A percentile compares a stretch with the other conserved stretches of the same genome.
These are phyloP conservation scores for Brachionus angularis DNA, from an alignment of 1,140 invertebrate genomes.

Conservation along the genomic window DNA sequence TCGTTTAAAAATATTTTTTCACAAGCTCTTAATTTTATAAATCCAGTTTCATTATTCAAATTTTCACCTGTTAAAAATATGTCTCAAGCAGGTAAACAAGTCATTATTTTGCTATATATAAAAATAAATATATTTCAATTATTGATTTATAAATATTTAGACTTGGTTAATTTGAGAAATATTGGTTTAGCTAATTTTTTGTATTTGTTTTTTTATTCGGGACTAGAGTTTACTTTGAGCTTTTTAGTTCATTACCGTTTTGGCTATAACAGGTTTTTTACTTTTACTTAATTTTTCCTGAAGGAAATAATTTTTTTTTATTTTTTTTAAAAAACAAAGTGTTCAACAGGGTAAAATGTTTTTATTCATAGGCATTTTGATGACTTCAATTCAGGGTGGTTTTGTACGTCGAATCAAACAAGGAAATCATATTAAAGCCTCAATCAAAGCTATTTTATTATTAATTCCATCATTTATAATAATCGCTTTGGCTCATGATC, in stretches of 20 bases:
- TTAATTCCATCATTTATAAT: conserved; percentile 82
- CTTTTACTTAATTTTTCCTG: background rate
- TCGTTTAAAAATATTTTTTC: conserved; percentile 66
- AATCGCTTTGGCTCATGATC: conserved; percentile 69
- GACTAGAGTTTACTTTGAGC: conserved; percentile 92
- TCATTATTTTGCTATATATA: background rate
- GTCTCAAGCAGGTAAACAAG: conserved; percentile 50
- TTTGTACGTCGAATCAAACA: conserved; percentile 70
- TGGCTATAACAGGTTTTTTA: conserved; percentile 66
- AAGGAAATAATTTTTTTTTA: background rate
- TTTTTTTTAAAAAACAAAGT: conserved; percentile 57
- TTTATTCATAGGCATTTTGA: conserved; percentile 81
- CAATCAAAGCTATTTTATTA: conserved; percentile 70
- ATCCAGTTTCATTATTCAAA: conserved; percentile 66
- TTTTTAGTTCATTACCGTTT: conserved; percentile 92
- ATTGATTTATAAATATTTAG: conserved; percentile 44
- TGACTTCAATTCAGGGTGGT: conserved; percentile 86
- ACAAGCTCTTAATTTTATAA: conserved; percentile 71
- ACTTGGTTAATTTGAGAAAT: conserved; percentile 63
- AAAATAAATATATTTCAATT: background rate
- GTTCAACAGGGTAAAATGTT: conserved; percentile 98
- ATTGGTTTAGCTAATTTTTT: conserved; percentile 85
- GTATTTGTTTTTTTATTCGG: conserved; percentile 93
- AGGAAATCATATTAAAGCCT: background rate
- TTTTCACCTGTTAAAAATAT: conserved; percentile 60